Conservation (phyloP, 2,797 vertebrate genomes). For the Amblyopsis hoosieri region DNA sequence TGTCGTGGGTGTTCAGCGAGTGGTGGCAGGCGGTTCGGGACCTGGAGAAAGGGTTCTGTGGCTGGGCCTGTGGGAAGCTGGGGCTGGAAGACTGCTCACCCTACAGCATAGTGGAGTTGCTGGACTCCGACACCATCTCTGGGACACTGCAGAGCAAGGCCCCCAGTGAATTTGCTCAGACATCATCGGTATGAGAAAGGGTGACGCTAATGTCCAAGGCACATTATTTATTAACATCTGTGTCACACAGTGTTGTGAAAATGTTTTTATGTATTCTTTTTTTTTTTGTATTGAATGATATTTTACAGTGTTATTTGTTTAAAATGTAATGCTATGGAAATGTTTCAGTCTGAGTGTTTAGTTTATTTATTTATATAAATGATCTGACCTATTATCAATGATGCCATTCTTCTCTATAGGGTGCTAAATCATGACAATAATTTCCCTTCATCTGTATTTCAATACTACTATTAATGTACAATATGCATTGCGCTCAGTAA, state of each 20-base stretch:
- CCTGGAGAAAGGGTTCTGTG: slow-evolving; percentile 98
- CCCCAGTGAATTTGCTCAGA: slow-evolving; percentile 84
- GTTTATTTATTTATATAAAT: neutral
- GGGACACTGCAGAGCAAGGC: slow-evolving; percentile 88
- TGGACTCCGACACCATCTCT: slow-evolving; percentile 93
- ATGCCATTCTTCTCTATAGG: too few relatives aligned
- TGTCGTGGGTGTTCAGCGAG: slow-evolving; percentile 92
- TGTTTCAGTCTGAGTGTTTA: neutral
- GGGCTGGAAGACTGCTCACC: slow-evolving; percentile 97
- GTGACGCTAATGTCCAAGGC: neutral
- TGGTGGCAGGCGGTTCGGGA: slow-evolving; percentile 94
- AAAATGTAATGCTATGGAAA: too few relatives aligned
- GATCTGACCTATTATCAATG: neutral
- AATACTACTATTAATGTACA: too few relatives aligned
- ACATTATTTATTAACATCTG: neutral
- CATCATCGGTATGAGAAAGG: slow-evolving; percentile 85
- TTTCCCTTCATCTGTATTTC: too few relatives aligned
- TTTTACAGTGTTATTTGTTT: too few relatives aligned
- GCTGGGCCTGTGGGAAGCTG: slow-evolving; percentile 95
- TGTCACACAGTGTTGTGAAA: slow-evolving; percentile 6
- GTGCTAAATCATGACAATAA: too few relatives aligned
- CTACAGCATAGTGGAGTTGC: slow-evolving; percentile 94
- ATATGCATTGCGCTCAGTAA: too few relatives aligned
- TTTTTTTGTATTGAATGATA: neutral
- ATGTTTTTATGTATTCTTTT: neutral